Percentiles rank a stretch among this genome's conserved stretches.
Conservation (phyloP, 2,113 vertebrate species). For the Piprites chloris region DNA sequence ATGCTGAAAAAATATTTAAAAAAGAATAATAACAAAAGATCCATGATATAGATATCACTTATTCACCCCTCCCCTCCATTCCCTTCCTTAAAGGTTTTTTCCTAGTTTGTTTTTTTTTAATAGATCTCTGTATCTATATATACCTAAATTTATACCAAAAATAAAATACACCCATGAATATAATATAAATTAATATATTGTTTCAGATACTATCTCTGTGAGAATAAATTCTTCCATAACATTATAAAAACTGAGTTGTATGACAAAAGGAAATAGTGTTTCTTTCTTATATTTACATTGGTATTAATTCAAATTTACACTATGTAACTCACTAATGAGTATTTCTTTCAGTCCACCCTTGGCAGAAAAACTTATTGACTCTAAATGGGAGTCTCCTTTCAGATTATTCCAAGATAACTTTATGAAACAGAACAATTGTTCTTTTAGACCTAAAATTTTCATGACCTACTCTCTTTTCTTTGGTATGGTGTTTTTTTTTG, state of each 20-base stretch:
- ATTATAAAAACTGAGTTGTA: not conserved
- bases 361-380: not conserved
- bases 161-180: not conserved
- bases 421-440: not conserved
- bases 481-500: not conserved
- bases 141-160: not conserved
- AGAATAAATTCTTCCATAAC: not conserved
- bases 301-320: not conserved
- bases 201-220: not conserved
- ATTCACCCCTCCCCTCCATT: accelerated
- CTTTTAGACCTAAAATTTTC: not conserved
- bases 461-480: not conserved
- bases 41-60: not conserved
- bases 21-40: not conserved
- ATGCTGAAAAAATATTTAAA: not conserved
- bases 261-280: not conserved
- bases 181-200: not conserved
- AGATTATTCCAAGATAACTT: not conserved
- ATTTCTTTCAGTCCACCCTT: not conserved
- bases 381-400: not conserved
- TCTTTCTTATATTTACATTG: not conserved
- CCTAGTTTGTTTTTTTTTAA: not conserved
- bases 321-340: not conserved
- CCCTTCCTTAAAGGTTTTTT: not conserved
- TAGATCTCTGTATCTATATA: not conserved